Evolutionary conservation across 2,888 invertebrate species (phyloP).

Genomic region (Drosophila mayaguana): DNA sequence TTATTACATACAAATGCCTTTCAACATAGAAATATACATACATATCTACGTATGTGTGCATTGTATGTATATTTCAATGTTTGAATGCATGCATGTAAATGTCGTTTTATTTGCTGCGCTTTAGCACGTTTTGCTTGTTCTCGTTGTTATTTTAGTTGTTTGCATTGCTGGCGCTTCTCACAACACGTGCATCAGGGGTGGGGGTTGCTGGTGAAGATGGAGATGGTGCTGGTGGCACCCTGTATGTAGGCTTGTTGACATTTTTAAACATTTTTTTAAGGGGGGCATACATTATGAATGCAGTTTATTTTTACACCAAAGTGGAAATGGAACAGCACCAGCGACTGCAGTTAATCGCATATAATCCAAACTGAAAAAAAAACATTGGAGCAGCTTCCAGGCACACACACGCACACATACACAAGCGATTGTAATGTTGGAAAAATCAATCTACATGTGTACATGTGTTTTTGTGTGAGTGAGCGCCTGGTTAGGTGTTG

Average conservation of each 20-base stretch:
- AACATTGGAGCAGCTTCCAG: constrained; percentile 52
- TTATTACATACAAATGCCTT: constrained; percentile 28
- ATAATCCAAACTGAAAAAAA: constrained; percentile 53
- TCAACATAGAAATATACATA: constrained; percentile 5
- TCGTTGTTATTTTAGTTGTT: constrained; percentile 58
- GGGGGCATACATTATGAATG: constrained; percentile 42
- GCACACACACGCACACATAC: constrained; percentile 11
- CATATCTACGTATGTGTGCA: not conserved
- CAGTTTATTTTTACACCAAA: constrained; percentile 58
- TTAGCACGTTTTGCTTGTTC: constrained; percentile 66
- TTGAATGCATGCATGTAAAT: constrained; percentile 22
- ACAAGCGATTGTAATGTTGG: constrained; percentile 50
- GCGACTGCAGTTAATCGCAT: constrained; percentile 57
- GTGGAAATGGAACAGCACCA: constrained; percentile 47
- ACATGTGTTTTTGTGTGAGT: constrained; percentile 55
- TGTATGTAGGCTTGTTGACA: constrained; percentile 68
- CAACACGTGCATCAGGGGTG: constrained; percentile 59
- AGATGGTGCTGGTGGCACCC: constrained; percentile 42
- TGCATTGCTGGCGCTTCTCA: constrained; percentile 63
- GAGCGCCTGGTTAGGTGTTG: constrained; percentile 31
- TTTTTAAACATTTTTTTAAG: constrained; percentile 34
- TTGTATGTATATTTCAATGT: constrained; percentile 12
- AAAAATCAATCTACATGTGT: constrained; percentile 77
- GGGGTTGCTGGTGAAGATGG: constrained; percentile 11
- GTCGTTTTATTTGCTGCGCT: constrained; percentile 51